Conservation (phyloP, 2,888 invertebrate species). For the Leptothorax acervorum region DNA sequence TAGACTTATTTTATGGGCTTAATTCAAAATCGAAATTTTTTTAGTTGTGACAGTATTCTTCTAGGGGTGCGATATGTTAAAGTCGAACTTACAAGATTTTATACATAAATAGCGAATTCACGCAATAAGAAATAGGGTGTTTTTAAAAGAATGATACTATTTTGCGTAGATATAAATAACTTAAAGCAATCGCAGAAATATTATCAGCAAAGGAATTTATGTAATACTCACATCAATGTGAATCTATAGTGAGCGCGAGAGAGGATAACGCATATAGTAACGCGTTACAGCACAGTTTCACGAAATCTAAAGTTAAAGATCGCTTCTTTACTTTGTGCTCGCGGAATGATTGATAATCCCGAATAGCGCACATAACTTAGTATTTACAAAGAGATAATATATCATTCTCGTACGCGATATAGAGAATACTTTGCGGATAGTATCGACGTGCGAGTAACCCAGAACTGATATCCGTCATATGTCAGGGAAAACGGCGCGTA, state of each 20-base stretch:
- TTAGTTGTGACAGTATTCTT: too few relatives aligned
- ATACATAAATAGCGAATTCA: too few relatives aligned
- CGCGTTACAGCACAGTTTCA: background rate
- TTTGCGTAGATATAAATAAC: background rate
- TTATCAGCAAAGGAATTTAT: background rate
- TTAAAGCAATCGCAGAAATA: background rate
- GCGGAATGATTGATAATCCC: conserved; percentile 41
- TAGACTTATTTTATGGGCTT: too few relatives aligned
- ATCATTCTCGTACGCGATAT: conserved; percentile 24
- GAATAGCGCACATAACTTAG: conserved; percentile 44
- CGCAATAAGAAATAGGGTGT: background rate
- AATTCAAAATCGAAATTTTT: too few relatives aligned
- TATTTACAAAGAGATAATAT: conserved; percentile 45
- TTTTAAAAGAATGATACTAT: background rate
- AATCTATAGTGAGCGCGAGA: background rate
- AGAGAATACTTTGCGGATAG: conserved; percentile 30
- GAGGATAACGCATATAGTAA: background rate
- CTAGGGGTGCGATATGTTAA: too few relatives aligned
- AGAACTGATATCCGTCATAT: conserved; percentile 48
- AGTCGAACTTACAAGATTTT: background rate
- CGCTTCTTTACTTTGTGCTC: conserved; percentile 1
- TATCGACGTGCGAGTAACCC: conserved; percentile 30
- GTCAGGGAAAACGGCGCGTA: conserved; percentile 29
- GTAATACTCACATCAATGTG: background rate
- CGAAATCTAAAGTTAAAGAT: conserved; percentile 39